Evolutionary conservation across 2,888 invertebrate species (phyloP).

Genomic region (Hypomecis punctinalis): DNA sequence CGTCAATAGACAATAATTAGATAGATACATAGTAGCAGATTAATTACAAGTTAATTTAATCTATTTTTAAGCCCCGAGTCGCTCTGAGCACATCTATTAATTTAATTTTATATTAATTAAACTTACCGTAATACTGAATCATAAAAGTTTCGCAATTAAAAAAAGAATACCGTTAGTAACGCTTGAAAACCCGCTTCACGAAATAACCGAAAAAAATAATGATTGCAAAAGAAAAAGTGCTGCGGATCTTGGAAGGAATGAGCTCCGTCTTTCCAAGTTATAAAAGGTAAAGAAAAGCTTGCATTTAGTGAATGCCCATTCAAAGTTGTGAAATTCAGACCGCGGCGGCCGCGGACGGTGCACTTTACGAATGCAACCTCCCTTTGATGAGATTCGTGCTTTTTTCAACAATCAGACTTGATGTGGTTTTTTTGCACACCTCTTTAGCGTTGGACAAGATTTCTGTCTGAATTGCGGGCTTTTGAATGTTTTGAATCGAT

Average conservation of each 20-base stretch:
- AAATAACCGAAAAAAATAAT: constrained; percentile 64
- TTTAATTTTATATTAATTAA: too few relatives aligned
- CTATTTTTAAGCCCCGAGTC: too few relatives aligned
- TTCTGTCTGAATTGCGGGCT: constrained; percentile 46
- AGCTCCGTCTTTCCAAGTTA: constrained; percentile 77
- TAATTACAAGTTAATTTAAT: too few relatives aligned
- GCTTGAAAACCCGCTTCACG: constrained; percentile 43
- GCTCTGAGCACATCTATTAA: too few relatives aligned
- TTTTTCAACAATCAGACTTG: constrained; percentile 79
- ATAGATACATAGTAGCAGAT: too few relatives aligned
- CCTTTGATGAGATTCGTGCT: constrained; percentile 72
- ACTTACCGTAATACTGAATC: too few relatives aligned
- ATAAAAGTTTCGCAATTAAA: constrained; percentile 12
- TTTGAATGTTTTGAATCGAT: constrained; percentile 39
- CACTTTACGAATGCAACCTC: constrained; percentile 77
- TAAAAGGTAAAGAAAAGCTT: constrained; percentile 77
- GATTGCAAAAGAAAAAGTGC: constrained; percentile 63
- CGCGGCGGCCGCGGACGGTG: constrained; percentile 67
- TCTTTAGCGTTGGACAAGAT: constrained; percentile 49
- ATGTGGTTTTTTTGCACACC: constrained; percentile 56
- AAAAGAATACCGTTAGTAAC: constrained; percentile 42
- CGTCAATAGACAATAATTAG: too few relatives aligned
- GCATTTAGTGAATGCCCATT: constrained; percentile 83
- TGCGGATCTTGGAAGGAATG: constrained; percentile 72
- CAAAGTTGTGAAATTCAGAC: constrained; percentile 76